A percentile compares a stretch with the other conserved stretches of the same genome.
phyloP scores from a whole-genome alignment of 2,797 vertebrate genomes.

The Smutsia gigantea region DNA sequence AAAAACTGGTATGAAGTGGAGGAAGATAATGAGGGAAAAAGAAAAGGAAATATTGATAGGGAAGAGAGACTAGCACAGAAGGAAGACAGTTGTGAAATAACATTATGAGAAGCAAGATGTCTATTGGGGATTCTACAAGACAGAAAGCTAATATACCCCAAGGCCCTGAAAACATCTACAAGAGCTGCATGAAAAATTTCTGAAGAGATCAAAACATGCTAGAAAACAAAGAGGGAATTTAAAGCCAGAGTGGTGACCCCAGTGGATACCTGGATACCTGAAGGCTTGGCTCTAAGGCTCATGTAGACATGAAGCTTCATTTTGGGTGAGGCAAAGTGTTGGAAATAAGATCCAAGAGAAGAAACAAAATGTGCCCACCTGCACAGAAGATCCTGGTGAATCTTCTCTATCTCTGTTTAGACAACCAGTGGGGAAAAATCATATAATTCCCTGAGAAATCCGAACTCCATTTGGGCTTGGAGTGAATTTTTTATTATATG shows the following conservation, averaged over 20 bases:
- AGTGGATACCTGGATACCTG: background rate
- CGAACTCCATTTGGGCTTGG: background rate
- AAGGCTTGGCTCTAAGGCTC: background rate
- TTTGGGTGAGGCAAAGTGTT: background rate
- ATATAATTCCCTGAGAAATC: background rate
- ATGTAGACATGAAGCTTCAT: background rate
- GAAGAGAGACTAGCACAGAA: background rate
- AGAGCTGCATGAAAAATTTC: background rate
- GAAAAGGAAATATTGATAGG: background rate
- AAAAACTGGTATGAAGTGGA: background rate
- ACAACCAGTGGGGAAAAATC: background rate
- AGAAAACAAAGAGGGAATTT: background rate
- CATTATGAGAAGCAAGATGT: background rate
- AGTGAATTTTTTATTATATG: background rate
- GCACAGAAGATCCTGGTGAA: background rate
- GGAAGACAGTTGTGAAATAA: background rate
- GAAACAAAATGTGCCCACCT: background rate
- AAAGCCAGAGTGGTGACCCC: background rate
- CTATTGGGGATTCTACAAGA: background rate
- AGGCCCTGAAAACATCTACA: background rate
- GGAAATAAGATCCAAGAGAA: background rate
- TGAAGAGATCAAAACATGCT: background rate
- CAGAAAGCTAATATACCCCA: background rate
- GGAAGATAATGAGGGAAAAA: slow-evolving; percentile 26
- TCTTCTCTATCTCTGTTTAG: background rate